A percentile compares a stretch with the other conserved stretches of the same genome.
Evolutionary conservation across 2,113 vertebrate species (phyloP).

Genomic region (Peromyscus maniculatus): DNA sequence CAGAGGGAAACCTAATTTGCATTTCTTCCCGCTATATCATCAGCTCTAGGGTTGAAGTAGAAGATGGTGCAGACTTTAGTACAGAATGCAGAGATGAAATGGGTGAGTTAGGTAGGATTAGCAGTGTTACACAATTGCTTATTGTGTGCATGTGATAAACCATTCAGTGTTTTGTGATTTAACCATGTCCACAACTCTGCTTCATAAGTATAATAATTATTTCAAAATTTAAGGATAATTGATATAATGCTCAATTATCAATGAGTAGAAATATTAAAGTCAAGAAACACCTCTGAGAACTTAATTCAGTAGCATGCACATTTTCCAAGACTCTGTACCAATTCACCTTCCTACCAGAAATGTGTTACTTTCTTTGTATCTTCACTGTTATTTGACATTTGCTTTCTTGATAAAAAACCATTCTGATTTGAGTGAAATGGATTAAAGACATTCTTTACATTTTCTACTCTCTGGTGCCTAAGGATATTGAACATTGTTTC

Average conservation of each 20-base stretch:
- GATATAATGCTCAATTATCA: no score
- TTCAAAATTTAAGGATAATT: background rate
- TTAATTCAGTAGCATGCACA: background rate
- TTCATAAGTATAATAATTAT: background rate
- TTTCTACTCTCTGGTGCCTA: background rate
- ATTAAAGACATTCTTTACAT: background rate
- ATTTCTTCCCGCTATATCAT: background rate
- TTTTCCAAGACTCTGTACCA: background rate
- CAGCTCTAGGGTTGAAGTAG: accelerated
- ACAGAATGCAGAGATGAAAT: background rate
- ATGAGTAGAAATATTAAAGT: background rate
- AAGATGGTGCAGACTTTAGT: background rate
- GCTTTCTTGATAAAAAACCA: no score
- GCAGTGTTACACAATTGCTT: background rate
- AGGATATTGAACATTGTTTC: background rate
- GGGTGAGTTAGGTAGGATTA: accelerated
- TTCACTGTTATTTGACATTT: background rate
- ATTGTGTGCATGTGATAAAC: background rate
- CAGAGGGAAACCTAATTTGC: background rate
- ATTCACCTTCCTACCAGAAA: background rate
- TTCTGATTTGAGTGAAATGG: background rate
- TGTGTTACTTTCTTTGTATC: background rate
- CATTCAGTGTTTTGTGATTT: background rate
- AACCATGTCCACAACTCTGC: background rate
- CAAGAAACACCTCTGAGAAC: background rate